Percentiles rank a stretch among this genome's conserved stretches.
Conservation (phyloP, 2,113 vertebrate genomes). For the Nannospalax galili region DNA sequence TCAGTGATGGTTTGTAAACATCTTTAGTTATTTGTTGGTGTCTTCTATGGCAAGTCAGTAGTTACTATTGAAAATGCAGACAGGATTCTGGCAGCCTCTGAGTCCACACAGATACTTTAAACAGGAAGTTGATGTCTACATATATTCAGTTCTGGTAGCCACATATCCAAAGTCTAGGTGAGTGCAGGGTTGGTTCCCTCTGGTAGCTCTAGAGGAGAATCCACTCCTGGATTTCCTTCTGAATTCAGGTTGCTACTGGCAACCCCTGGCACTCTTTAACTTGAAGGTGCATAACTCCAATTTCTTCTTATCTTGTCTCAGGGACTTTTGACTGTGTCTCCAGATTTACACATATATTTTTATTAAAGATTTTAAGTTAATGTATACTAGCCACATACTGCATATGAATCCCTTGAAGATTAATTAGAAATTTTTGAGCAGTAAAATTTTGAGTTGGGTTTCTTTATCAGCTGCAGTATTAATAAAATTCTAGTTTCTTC, state of each 20-base stretch:
- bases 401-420: neutral
- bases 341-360: neutral
- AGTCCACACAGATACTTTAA: neutral
- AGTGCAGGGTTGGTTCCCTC: neutral
- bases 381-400: neutral
- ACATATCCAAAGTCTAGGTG: neutral
- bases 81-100: neutral
- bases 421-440: neutral
- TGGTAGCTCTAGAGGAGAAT: neutral
- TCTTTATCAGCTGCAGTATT: neutral
- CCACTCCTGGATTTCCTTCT: neutral
- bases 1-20: neutral
- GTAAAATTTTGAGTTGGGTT: neutral
- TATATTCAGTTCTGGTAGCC: neutral
- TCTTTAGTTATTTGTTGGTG: constrained; percentile 24
- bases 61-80: neutral
- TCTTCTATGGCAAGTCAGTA: neutral
- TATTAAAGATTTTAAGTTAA: constrained; percentile 6
- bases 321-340: neutral
- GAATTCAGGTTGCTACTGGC: neutral
- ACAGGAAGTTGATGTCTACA: neutral
- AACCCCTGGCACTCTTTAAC: neutral
- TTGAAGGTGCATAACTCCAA: neutral
- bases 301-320: neutral
- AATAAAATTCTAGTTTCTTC: neutral